Evolutionary conservation across 2,888 invertebrate species (phyloP), one percentile per base, ranked within the genome.

Genomic region (Pyrrhia umbra): DNA sequence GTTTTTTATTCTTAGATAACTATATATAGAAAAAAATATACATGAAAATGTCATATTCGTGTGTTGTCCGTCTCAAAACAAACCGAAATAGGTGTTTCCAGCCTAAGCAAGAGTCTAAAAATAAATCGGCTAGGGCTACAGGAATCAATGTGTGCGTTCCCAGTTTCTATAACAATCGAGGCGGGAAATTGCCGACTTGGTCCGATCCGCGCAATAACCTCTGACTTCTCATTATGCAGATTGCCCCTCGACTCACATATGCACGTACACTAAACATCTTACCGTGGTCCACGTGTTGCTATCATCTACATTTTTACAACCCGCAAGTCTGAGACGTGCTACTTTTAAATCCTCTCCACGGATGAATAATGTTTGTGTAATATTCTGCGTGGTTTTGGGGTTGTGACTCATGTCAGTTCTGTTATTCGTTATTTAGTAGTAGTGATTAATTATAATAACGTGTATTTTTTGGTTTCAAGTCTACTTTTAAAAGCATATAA

Each of bases 171-270:
- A 91, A 90, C 92, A 93, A 92, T 92, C 81, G 91, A 86, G 87
- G 81, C 87, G 87, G 88, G 90, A 92, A 92, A 92, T 93, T 90
- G 92, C 90, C 87, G 86, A 85, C 86, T 86, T 84, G 88, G 88
- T 85, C 88, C 89, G 90, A 87, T 89, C 85, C 88, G 86, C 87
- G 89, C 91, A 88, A 92, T 93, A 93, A 91, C 91, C 90, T 83
- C 87, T 81, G 90, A 88, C 90, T 89, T 87, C 89, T 92, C 89
- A 93, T 94, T 94, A 94, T 93, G 94, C 88, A 94, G 90, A 94
- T 93, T 92, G 88, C 90, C 85, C 76, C 83, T 83, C 88, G 84
- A 83, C 87, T 85, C 89, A 83, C 87, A 85, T 87, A 85, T 90
- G 91, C 87, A 88, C 77, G 82, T 88, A 88, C 84, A 88, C 89